These are phyloP conservation scores for Trachemys scripta DNA, from an alignment of 2,113 vertebrate genomes.

Conservation along the genomic window DNA sequence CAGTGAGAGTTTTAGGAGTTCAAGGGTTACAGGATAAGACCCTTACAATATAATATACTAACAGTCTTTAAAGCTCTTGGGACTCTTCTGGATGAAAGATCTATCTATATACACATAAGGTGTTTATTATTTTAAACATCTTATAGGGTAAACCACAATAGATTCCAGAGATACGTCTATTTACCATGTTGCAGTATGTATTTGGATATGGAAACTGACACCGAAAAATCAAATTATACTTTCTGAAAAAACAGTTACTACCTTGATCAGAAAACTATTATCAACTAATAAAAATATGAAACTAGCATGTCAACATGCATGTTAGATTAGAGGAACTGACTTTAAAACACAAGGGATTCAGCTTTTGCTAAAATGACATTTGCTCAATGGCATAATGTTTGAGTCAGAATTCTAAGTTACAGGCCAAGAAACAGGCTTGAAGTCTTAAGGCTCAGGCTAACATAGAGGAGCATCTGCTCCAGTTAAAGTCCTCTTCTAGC, in stretches of 20 bases:
- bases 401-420: neutral
- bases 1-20: neutral
- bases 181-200: neutral
- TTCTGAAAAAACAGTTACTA: neutral
- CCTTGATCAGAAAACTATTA: no score
- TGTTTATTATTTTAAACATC: neutral
- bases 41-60: neutral
- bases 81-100: neutral
- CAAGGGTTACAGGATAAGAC: neutral
- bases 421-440: neutral
- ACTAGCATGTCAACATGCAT: neutral
- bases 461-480: neutral
- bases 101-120: neutral
- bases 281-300: neutral
- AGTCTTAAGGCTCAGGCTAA: neutral
- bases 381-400: neutral
- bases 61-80: neutral
- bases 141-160: neutral
- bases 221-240: neutral
- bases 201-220: neutral
- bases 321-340: neutral
- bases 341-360: neutral
- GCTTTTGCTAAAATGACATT: neutral
- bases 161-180: neutral
- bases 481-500: neutral